Base-by-base conservation (phyloP, 2,888 invertebrate genomes). In the Melanargia galathea region DNA sequence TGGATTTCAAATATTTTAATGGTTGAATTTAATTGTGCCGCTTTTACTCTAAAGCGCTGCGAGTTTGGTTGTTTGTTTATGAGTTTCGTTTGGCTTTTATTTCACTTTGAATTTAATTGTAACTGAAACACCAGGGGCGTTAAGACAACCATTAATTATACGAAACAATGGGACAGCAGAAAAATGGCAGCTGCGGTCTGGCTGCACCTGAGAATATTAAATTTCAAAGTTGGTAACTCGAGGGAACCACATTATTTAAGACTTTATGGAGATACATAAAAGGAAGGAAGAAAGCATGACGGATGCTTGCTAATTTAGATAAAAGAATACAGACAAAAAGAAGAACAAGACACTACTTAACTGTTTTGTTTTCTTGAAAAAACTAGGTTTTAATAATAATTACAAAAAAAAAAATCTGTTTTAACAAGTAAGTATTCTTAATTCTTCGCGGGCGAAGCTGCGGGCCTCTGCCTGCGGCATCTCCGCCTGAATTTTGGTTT, bases 201-300 rank as follows among this genome's bases (percentile, higher is more conserved):
- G 22, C 35, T 58, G 58, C 58, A 58, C 58, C 58, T 58, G 58
- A n/a, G 48, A 57, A 48, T 58, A 58, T 58, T 58, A 58, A 48
- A 58, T 48, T 58, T 58, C 16, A n/a, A 48, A 58, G 45, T 30
- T 46, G 24, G 57, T 20, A 43, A 57, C 30, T 46, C 30, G 22
- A 20, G 13, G 45, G 5, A 30, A 56, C 18, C 40, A 7, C 30
- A 20, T 57, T 45, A 33, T 45, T 45, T 33, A 20, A 56, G 26
- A 45, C 45, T 13, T 20, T 54, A 54, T 55, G 35, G n/a, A 38
- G n/a, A 6, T n/a, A 38, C 22, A 13, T 22, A 35, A 52, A 8
- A 13, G 20, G 13, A 20, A 22, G 45, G 20, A 35, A 52, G 33
- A 1, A 16, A 33, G 30, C 11, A 1, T 52, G 20, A 51, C 18